Evolutionary conservation across 2,888 invertebrate genomes (phyloP).

Genomic region (Polydrusus tereticollis): DNA sequence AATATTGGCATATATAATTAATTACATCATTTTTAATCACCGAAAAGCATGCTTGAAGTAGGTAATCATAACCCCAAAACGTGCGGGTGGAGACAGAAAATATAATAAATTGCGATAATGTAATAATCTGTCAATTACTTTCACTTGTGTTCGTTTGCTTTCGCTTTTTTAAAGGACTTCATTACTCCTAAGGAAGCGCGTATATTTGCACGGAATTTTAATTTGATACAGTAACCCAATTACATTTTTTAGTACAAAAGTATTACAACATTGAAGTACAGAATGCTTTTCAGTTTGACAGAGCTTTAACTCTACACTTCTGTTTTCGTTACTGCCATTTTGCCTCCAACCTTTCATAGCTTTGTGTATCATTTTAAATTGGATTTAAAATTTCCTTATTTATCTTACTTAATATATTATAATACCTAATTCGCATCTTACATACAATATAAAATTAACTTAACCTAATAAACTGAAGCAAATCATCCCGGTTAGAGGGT

Average conservation of each 20-base stretch:
- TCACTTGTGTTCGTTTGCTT: slow-evolving; percentile 32
- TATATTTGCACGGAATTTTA: slow-evolving; percentile 40
- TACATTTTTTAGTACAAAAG: slow-evolving; percentile 17
- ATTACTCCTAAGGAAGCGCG: slow-evolving; percentile 19
- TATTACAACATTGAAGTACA: slow-evolving; percentile 23
- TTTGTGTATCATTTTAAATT: too few relatives aligned
- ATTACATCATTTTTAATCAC: slow-evolving; percentile 2
- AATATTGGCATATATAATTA: background rate
- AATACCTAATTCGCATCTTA: too few relatives aligned
- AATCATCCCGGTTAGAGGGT: too few relatives aligned
- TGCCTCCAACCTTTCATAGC: too few relatives aligned
- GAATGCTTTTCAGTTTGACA: too few relatives aligned
- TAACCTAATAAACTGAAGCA: too few relatives aligned
- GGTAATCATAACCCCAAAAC: background rate
- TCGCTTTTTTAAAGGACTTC: slow-evolving; percentile 30
- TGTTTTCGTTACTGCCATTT: too few relatives aligned
- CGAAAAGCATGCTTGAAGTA: background rate
- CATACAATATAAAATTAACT: too few relatives aligned
- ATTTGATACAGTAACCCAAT: slow-evolving; percentile 40
- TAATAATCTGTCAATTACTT: slow-evolving; percentile 24
- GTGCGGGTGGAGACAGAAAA: slow-evolving; percentile 30
- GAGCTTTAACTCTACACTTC: too few relatives aligned
- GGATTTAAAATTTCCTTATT: too few relatives aligned
- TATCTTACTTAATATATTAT: too few relatives aligned
- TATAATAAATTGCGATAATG: background rate